Evolutionary conservation across 2,888 invertebrate species (phyloP).

Genomic region (Eilema depressum): DNA sequence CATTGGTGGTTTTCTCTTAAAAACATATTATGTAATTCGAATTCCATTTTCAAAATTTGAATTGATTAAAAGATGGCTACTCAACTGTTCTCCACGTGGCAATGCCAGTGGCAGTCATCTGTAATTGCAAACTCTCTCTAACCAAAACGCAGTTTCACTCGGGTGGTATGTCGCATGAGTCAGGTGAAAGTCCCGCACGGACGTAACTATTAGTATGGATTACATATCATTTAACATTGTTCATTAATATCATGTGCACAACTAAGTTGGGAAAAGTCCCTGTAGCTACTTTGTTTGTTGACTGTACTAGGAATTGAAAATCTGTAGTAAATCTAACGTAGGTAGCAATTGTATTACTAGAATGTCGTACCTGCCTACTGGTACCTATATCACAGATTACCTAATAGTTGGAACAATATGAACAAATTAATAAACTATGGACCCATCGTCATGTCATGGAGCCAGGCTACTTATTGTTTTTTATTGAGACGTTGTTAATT

Average conservation of each 20-base stretch:
- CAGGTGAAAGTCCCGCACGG: slow-evolving; percentile 54
- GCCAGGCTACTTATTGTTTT: too few relatives aligned
- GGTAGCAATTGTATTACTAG: too few relatives aligned
- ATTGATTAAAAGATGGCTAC: not conserved
- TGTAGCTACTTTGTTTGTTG: not conserved
- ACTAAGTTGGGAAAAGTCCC: not conserved
- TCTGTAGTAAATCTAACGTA: too few relatives aligned
- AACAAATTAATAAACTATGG: too few relatives aligned
- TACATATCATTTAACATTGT: slow-evolving; percentile 46
- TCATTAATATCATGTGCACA: slow-evolving; percentile 40
- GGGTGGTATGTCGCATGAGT: slow-evolving; percentile 54
- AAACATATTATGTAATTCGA: not conserved
- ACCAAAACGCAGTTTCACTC: slow-evolving; percentile 47
- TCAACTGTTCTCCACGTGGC: slow-evolving; percentile 10
- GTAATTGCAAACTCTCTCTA: slow-evolving; percentile 56
- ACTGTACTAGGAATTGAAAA: not conserved
- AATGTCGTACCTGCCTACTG: too few relatives aligned
- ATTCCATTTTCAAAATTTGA: not conserved
- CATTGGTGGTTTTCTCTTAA: not conserved
- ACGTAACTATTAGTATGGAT: slow-evolving; percentile 57
- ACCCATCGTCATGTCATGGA: too few relatives aligned
- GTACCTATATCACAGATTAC: too few relatives aligned
- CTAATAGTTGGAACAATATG: too few relatives aligned
- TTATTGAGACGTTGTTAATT: too few relatives aligned
- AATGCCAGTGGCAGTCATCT: slow-evolving; percentile 15